Evolutionary conservation across 2,113 vertebrate genomes (phyloP).

Genomic region (Symphodus melops): DNA sequence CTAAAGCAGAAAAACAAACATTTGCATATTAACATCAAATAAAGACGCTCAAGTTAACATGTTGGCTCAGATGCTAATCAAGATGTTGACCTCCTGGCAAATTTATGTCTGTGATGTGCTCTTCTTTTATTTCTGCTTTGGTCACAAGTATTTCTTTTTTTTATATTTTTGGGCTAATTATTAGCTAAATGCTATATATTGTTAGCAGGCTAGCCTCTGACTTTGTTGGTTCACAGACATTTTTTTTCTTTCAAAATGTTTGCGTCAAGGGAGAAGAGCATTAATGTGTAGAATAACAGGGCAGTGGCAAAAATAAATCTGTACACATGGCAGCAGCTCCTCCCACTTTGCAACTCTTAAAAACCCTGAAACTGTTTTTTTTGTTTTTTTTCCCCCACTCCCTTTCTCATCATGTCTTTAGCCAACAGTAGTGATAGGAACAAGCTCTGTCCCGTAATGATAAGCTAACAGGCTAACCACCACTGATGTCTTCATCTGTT

Average conservation of each 20-base stretch:
- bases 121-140: too few relatives aligned
- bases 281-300: too few relatives aligned
- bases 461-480: slow-evolving; percentile 66
- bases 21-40: not conserved
- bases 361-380: slow-evolving; percentile 1
- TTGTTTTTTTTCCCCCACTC: slow-evolving; percentile 18
- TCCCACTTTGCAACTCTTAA: not conserved
- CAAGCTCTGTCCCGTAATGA: slow-evolving; percentile 54
- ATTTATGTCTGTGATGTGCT: too few relatives aligned
- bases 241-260: too few relatives aligned
- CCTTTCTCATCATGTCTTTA: slow-evolving; percentile 7
- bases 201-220: too few relatives aligned
- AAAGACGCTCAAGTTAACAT: not conserved
- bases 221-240: too few relatives aligned
- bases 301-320: not conserved
- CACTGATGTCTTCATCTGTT: slow-evolving; percentile 63
- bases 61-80: too few relatives aligned
- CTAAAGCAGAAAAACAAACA: not conserved
- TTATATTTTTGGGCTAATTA: too few relatives aligned
- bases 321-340: not conserved
- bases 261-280: too few relatives aligned
- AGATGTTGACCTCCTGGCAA: too few relatives aligned
- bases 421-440: slow-evolving; percentile 38
- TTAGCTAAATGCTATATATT: too few relatives aligned
- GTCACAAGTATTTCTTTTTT: too few relatives aligned